These are phyloP conservation scores for Bombyx huttoni DNA, from an alignment of 2,888 invertebrate genomes.

Conservation along the genomic window DNA sequence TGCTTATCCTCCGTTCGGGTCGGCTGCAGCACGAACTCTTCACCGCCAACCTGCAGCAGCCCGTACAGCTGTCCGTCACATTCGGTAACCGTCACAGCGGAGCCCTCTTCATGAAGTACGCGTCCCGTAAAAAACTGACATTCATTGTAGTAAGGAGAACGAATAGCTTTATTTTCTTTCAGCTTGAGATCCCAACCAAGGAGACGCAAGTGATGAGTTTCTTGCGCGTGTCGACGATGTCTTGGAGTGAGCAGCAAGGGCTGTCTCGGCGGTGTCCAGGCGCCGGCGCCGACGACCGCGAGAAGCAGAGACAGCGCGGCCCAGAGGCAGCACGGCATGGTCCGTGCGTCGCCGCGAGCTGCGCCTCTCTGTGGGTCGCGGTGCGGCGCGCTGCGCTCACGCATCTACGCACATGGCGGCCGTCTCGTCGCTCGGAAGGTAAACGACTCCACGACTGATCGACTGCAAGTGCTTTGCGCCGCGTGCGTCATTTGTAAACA, in stretches of 20 bases:
- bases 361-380: constrained; percentile 40
- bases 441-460: constrained; percentile 64
- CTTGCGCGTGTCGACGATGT: constrained; percentile 23
- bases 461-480: constrained; percentile 56
- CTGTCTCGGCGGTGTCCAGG: constrained; percentile 29
- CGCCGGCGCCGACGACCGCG: constrained; percentile 26
- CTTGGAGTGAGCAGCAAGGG: constrained; percentile 24
- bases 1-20: constrained; percentile 31
- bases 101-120: constrained; percentile 43
- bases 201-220: constrained; percentile 37
- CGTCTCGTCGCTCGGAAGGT: constrained; percentile 66
- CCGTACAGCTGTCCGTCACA: constrained; percentile 69
- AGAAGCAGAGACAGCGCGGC: constrained; percentile 38
- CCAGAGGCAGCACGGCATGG: constrained; percentile 60
- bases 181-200: constrained; percentile 56
- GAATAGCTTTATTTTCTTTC: constrained; percentile 51
- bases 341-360: constrained; percentile 58
- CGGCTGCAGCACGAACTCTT: constrained; percentile 66
- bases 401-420: constrained; percentile 63
- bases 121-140: constrained; percentile 56
- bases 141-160: constrained; percentile 54
- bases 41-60: constrained; percentile 51
- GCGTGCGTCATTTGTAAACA: constrained; percentile 70
- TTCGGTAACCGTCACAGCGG: constrained; percentile 65
- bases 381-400: constrained; percentile 45